Conservation (phyloP, 2,113 vertebrate species). For the Gorilla gorilla region DNA sequence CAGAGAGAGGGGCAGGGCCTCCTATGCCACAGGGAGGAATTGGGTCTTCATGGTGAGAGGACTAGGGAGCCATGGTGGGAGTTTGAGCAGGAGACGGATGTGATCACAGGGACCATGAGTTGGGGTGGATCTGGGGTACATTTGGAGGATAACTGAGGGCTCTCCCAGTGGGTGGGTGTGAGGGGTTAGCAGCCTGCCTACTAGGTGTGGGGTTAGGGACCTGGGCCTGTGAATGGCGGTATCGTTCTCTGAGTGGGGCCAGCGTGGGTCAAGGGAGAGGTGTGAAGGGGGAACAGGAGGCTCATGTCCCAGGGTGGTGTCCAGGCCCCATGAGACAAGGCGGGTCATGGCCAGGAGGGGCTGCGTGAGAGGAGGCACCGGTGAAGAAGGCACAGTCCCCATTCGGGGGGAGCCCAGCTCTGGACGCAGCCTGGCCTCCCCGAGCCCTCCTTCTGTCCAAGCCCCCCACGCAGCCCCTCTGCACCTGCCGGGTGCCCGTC, state of each 20-base stretch:
- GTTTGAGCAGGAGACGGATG: accelerated
- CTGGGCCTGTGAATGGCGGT: not conserved
- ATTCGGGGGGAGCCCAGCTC: no score
- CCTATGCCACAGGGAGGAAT: not conserved
- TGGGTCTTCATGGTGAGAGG: accelerated
- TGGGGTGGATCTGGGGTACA: accelerated
- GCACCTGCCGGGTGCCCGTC: not conserved
- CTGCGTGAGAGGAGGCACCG: no score
- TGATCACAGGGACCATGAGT: not conserved
- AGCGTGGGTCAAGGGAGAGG: not conserved
- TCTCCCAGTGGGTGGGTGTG: no score
- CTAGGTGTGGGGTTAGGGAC: not conserved
- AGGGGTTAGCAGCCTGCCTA: not conserved
- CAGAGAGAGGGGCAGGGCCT: not conserved
- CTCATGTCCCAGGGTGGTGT: accelerated
- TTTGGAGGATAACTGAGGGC: no score
- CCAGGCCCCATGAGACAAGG: not conserved
- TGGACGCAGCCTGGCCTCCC: not conserved
- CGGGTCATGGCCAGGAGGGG: not conserved
- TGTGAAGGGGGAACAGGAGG: not conserved
- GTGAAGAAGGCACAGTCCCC: no score
- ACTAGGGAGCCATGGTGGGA: not conserved
- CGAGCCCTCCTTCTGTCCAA: not conserved
- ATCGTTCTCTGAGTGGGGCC: no score
- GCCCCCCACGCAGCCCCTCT: not conserved